phyloP scores from a whole-genome alignment of 2,797 vertebrate genomes.

The Melanogrammus aeglefinus region DNA sequence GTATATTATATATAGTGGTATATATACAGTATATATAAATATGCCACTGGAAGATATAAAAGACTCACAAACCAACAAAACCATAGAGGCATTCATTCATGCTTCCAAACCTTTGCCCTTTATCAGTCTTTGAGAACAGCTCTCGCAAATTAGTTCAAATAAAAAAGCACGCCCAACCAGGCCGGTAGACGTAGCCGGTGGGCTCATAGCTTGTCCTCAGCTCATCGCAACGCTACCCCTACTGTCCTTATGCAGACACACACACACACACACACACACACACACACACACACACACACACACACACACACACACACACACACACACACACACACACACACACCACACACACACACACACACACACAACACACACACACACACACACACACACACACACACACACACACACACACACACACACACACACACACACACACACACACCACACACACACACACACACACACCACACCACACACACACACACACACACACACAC shows the following conservation, averaged over 20 bases:
- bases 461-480: background rate
- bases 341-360: conserved; percentile 18
- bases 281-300: conserved; percentile 15
- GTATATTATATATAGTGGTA: background rate
- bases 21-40: background rate
- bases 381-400: conserved; percentile 8
- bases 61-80: conserved; percentile 6
- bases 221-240: background rate
- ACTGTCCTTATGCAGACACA: conserved; percentile 19
- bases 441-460: conserved; percentile 1
- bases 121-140: background rate
- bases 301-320: no score
- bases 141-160: background rate
- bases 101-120: background rate
- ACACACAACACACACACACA: conserved; percentile 9
- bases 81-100: background rate
- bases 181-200: background rate
- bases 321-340: no score
- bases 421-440: conserved; percentile 15
- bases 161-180: background rate
- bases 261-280: conserved; percentile 9
- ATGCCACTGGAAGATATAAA: background rate
- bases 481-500: background rate
- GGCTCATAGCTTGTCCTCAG: background rate
- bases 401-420: no score